Percentiles rank a stretch among this genome's conserved stretches.
phyloP scores from a whole-genome alignment of 2,888 invertebrate genomes.

The Urechis unicinctus region DNA sequence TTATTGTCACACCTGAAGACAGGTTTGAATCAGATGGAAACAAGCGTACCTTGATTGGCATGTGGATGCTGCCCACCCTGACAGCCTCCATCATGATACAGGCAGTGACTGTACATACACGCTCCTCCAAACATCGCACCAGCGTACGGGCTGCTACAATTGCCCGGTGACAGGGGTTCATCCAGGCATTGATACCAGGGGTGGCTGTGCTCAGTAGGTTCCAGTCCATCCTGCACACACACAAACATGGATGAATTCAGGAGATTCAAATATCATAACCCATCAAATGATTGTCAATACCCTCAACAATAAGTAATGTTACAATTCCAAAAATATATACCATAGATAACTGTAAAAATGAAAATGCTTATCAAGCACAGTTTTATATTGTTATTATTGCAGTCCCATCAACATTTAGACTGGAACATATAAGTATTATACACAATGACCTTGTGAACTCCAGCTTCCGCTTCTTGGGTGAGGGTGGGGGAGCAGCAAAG shows the following conservation, averaged over 20 bases:
- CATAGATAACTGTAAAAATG: too few species aligned
- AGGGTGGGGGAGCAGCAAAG: conserved; percentile 92
- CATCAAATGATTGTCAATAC: not conserved
- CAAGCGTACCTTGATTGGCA: conserved; percentile 65
- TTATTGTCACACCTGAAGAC: too few species aligned
- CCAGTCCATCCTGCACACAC: conserved; percentile 75
- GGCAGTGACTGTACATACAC: conserved; percentile 69
- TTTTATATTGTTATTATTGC: too few species aligned
- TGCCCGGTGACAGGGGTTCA: conserved; percentile 88
- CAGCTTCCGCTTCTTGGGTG: conserved; percentile 89
- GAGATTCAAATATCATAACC: not conserved
- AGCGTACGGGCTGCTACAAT: conserved; percentile 77
- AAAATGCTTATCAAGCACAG: too few species aligned
- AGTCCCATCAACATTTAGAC: too few species aligned
- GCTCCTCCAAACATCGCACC: conserved; percentile 62
- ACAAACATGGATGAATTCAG: not conserved
- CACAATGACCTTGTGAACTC: conserved; percentile 77
- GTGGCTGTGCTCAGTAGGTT: conserved; percentile 91
- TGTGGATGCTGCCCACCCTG: conserved; percentile 77
- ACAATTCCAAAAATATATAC: too few species aligned
- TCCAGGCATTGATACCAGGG: conserved; percentile 95
- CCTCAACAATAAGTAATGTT: not conserved
- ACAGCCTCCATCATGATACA: conserved; percentile 89
- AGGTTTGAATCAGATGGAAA: not conserved
- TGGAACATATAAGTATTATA: too few species aligned